phyloP scores from a whole-genome alignment of 92 coral and sea anemone genomes.

The Hydrozoanthus gracilis region DNA sequence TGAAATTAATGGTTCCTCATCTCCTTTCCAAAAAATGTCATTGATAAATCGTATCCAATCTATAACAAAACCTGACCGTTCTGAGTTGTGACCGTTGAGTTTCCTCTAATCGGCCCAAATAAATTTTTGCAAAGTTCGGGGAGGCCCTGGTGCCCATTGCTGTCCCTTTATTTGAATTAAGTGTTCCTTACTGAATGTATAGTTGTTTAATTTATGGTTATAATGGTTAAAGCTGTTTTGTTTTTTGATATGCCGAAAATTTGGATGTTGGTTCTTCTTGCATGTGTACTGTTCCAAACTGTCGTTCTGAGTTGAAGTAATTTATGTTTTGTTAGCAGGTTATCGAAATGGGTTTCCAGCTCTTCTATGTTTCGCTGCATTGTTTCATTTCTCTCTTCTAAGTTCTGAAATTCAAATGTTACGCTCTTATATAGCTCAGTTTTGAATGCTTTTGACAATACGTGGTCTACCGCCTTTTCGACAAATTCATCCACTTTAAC shows the following conservation, averaged over 20 bases:
- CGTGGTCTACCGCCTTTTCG: not conserved
- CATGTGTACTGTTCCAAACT: not conserved
- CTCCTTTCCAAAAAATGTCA: no score
- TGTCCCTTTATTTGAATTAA: no score
- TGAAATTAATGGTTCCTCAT: no score
- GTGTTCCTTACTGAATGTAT: no score
- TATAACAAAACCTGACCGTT: no score
- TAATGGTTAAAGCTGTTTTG: no score
- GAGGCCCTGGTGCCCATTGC: no score
- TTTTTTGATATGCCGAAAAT: slow-evolving; percentile 32
- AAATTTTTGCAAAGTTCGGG: no score
- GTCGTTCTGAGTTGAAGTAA: not conserved
- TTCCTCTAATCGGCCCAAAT: no score
- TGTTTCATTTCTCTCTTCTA: not conserved
- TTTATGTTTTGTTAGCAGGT: not conserved
- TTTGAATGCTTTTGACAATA: not conserved
- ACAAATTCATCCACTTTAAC: not conserved
- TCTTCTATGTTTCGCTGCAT: not conserved
- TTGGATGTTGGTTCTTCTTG: slow-evolving; percentile 11
- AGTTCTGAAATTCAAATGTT: not conserved
- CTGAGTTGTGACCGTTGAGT: no score
- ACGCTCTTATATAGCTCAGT: not conserved
- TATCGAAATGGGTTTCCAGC: not conserved
- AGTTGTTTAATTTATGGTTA: no score
- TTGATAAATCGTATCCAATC: no score